Conservation (phyloP, 1,140 invertebrate genomes). For the Bombus confusus region DNA sequence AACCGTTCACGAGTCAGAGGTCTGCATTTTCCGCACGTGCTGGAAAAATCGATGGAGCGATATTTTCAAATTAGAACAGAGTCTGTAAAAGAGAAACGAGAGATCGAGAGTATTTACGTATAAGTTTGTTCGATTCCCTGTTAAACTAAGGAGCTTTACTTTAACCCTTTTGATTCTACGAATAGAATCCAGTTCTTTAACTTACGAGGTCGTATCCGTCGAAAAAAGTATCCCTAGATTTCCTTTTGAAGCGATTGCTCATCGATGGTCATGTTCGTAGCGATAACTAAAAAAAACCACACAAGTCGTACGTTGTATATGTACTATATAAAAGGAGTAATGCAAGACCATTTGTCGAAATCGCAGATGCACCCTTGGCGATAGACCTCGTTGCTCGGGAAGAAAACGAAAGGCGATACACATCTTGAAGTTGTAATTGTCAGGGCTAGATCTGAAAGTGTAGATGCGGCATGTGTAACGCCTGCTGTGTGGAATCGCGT, state of each 20-base stretch:
- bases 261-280: neutral
- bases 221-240: too few species aligned
- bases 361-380: neutral
- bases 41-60: too few species aligned
- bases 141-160: too few species aligned
- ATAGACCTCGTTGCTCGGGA: neutral
- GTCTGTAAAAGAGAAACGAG: neutral
- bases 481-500: constrained; percentile 71
- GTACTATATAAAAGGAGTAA: neutral
- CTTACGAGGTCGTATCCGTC: too few species aligned
- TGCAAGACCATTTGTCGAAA: neutral
- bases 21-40: too few species aligned
- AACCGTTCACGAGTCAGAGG: neutral
- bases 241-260: neutral
- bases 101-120: too few species aligned
- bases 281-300: neutral
- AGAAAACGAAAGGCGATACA: constrained; percentile 42
- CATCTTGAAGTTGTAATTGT: constrained; percentile 62
- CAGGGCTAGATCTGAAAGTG: constrained; percentile 67
- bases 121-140: too few species aligned
- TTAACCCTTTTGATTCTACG: too few species aligned
- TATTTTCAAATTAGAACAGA: neutral
- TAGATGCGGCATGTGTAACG: constrained; percentile 68
- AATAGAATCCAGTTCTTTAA: too few species aligned
- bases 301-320: too few species aligned